Percentiles rank a stretch among this genome's conserved stretches.
Conservation (phyloP, 2,888 invertebrate genomes). For the Malacosoma neustria region DNA sequence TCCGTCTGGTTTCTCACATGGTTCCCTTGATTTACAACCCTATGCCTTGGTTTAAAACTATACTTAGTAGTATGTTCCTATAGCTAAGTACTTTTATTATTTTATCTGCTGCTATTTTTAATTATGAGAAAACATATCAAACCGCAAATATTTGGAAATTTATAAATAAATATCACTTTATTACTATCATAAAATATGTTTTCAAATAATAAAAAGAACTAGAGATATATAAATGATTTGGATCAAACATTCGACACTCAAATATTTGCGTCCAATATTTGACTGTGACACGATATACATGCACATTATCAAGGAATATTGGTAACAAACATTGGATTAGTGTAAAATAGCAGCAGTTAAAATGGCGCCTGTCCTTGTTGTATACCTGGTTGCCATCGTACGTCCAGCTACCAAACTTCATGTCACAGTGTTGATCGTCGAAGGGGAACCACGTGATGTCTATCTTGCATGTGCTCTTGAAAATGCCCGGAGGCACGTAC, state of each 20-base stretch:
- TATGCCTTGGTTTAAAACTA: constrained; percentile 21
- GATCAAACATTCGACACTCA: constrained; percentile 3
- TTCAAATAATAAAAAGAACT: background rate
- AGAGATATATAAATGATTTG: background rate
- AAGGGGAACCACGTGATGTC: constrained; percentile 99
- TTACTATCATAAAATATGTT: background rate
- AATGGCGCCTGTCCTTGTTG: constrained; percentile 8
- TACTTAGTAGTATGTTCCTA: constrained; percentile 8
- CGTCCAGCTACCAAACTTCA: constrained; percentile 99
- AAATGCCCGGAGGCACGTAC: constrained; percentile 99
- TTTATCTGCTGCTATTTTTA: constrained; percentile 4
- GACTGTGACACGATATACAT: background rate
- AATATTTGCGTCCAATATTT: background rate
- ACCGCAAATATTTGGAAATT: background rate
- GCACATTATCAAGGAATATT: background rate
- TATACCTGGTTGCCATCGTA: constrained; percentile 97
- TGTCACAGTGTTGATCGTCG: constrained; percentile 99
- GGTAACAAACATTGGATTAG: background rate
- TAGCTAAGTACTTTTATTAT: background rate
- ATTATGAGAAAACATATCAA: constrained; percentile 8
- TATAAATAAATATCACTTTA: too few species aligned
- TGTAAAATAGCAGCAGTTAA: constrained; percentile 9
- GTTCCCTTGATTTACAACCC: constrained; percentile 74
- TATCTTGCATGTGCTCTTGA: constrained; percentile 99
- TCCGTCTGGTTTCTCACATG: constrained; percentile 81